phyloP scores from a whole-genome alignment of 1,140 invertebrate genomes.

The Drosophila tani region DNA sequence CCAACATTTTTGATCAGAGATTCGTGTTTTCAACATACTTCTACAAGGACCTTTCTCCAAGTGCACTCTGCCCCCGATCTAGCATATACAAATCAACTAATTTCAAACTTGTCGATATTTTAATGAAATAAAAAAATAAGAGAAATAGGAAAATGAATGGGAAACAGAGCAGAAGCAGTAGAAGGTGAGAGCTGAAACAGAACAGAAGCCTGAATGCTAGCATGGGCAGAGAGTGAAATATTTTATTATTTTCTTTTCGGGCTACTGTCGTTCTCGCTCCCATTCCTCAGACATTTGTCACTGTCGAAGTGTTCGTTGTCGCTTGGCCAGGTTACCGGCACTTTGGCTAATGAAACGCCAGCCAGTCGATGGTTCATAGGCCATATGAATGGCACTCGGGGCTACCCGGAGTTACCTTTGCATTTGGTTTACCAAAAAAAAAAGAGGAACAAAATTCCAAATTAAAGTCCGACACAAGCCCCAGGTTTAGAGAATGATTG shows the following conservation, averaged over 20 bases:
- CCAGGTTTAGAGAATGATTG: neutral
- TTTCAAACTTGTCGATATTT: constrained; percentile 73
- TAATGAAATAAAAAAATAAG: constrained; percentile 55
- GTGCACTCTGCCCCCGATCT: constrained; percentile 13
- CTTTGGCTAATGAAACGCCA: constrained; percentile 70
- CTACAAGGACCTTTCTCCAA: neutral
- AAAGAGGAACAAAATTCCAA: neutral
- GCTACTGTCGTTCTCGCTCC: constrained; percentile 31
- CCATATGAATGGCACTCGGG: constrained; percentile 34
- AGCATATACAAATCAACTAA: constrained; percentile 75
- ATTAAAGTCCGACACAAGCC: neutral
- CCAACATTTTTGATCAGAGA: no score
- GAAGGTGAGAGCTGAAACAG: constrained; percentile 9
- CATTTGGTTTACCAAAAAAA: neutral
- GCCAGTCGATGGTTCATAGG: constrained; percentile 41
- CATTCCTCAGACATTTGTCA: constrained; percentile 56
- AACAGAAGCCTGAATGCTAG: constrained; percentile 6
- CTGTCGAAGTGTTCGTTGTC: constrained; percentile 38
- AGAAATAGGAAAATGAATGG: neutral
- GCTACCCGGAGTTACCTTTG: constrained; percentile 26
- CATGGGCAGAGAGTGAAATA: constrained; percentile 25
- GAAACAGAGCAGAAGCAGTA: neutral
- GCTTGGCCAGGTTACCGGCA: constrained; percentile 50
- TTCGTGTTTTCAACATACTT: no score
- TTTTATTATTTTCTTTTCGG: constrained; percentile 20